phyloP scores from a whole-genome alignment of 2,113 vertebrate genomes.

The Mola mola region DNA sequence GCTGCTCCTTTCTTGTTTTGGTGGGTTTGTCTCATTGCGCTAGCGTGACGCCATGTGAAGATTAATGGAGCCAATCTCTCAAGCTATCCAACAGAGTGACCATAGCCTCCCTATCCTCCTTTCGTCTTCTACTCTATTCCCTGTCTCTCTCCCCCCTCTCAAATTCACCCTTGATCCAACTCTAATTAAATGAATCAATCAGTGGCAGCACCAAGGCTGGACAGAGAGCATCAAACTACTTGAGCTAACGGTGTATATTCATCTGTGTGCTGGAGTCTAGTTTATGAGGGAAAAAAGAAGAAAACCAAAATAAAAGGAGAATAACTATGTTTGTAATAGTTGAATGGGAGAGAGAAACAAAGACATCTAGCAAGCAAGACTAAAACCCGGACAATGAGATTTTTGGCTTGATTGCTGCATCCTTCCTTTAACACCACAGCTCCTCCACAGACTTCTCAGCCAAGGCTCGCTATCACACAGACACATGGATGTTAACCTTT shows the following conservation, averaged over 20 bases:
- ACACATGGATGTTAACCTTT: constrained; percentile 61
- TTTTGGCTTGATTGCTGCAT: not conserved
- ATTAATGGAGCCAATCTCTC: constrained; percentile 82
- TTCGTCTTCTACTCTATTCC: constrained; percentile 48
- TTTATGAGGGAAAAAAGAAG: not conserved
- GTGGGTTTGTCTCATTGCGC: constrained; percentile 5
- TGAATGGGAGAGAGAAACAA: constrained; percentile 8
- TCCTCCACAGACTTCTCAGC: constrained; percentile 50
- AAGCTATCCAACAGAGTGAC: constrained; percentile 72
- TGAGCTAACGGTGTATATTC: constrained; percentile 9
- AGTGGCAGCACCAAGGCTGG: constrained; percentile 65
- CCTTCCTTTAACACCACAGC: constrained; percentile 11
- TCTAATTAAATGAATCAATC: constrained; percentile 87
- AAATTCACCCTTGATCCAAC: constrained; percentile 58
- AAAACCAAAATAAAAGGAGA: constrained; percentile 22
- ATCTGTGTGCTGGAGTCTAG: constrained; percentile 17
- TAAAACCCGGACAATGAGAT: not conserved
- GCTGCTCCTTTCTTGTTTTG: constrained; percentile 4
- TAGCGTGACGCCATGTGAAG: constrained; percentile 49
- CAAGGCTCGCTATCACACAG: constrained; percentile 42
- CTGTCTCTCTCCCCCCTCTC: constrained; percentile 24
- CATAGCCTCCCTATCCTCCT: constrained; percentile 55
- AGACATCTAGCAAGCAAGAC: not conserved
- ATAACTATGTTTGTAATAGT: constrained; percentile 14
- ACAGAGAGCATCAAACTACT: constrained; percentile 74